Evolutionary conservation across 2,113 vertebrate species (phyloP).

Genomic region (Monopterus albus): DNA sequence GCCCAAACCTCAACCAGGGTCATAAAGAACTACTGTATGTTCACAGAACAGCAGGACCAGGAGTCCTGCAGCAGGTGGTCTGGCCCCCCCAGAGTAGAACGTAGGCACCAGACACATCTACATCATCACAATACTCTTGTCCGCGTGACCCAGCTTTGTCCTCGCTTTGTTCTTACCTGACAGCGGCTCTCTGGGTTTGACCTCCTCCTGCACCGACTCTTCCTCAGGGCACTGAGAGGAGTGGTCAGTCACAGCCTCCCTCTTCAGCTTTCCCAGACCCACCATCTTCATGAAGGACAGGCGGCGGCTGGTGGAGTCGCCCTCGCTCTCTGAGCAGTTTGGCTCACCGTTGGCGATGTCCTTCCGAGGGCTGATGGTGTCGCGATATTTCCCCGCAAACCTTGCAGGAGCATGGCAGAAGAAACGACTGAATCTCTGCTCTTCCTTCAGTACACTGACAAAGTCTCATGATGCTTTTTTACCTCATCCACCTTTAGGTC

Average conservation of each 20-base stretch:
- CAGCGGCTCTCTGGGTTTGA: slow-evolving; percentile 85
- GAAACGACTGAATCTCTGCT: neutral
- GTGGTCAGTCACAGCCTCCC: slow-evolving; percentile 79
- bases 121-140: neutral
- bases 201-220: slow-evolving; percentile 70
- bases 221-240: slow-evolving; percentile 74
- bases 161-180: slow-evolving; percentile 82
- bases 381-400: slow-evolving; percentile 80
- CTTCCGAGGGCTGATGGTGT: slow-evolving; percentile 69
- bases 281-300: slow-evolving; percentile 87
- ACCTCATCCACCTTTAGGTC: slow-evolving; percentile 28
- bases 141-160: too few species aligned
- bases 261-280: slow-evolving; percentile 81
- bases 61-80: too few species aligned
- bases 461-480: neutral
- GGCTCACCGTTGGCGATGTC: slow-evolving; percentile 70
- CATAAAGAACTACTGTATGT: too few species aligned
- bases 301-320: slow-evolving; percentile 74
- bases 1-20: too few species aligned
- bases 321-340: slow-evolving; percentile 66
- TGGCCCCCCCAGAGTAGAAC: too few species aligned
- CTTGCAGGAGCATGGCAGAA: slow-evolving; percentile 32
- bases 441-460: neutral
- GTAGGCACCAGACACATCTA: too few species aligned
- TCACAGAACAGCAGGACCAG: too few species aligned